Base-by-base conservation (phyloP, 2,113 vertebrate genomes). In the Drymodes brunneopygia region DNA sequence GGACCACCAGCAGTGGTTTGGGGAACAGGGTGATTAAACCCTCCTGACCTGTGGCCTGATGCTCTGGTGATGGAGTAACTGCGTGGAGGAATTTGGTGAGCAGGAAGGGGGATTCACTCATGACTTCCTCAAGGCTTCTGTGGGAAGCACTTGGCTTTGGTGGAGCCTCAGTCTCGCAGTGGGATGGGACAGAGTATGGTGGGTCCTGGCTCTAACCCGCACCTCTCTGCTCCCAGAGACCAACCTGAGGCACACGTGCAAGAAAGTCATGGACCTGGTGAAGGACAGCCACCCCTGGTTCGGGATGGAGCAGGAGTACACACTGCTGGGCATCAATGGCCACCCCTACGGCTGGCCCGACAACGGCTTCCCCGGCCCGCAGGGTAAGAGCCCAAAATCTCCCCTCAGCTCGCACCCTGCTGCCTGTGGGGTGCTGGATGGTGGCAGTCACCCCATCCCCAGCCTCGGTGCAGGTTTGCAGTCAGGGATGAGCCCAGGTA, bases 281-380 rank as follows among this genome's bases (percentile, higher is more conserved):
- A 79, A 86, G 67, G 95, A 96, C 18, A 94, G 80, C 17, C 96
- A 94, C 50, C 97, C 97, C 2, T 98, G 97, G 98, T 98, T 98
- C 4, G 97, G 98, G 22, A 98, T 98, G 96, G 98, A 98, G 90
- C 98, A 98, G 82, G 98, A 98, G 38, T 98, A 98, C 95, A 97
- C 97, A 0, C 88, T 98, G 51, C 80, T 98, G 38, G 96, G 97
- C 33, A 78, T 97, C 44, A 94, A 97, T 0, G 95, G 97, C 31
- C 97, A 97, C 50, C 96, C 98, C 23, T 98, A 97, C 0, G 94
- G 97, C 77, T 98, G 98, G 98, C 98, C 98, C 0, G 84, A 95
- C 69, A 95, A 95, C 2, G 96, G 98, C 65, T 98, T 95, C 75
- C 98, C 97, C 0, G 97, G 96, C 40, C 96, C 96, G 0, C 97